These are phyloP conservation scores for Drosophila neocordata DNA, from an alignment of 1,140 invertebrate species.

Conservation along the genomic window DNA sequence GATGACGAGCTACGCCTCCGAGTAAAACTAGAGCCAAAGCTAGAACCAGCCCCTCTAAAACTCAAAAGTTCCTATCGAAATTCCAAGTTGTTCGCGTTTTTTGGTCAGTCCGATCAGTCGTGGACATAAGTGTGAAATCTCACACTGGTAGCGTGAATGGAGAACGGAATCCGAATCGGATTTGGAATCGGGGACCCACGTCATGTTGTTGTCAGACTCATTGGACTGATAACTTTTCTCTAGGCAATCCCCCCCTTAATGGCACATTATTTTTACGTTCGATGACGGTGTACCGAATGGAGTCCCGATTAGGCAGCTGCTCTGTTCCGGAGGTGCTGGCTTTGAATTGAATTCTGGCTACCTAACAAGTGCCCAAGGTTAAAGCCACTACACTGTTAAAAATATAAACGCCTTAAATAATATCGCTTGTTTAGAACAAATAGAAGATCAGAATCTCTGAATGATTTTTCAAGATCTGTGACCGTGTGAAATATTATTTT, in stretches of 20 bases:
- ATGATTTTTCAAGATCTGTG: too few species aligned
- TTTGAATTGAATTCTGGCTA: conserved; percentile 23
- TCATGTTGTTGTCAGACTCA: conserved; percentile 44
- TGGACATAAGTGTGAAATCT: conserved; percentile 38
- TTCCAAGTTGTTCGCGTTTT: neutral
- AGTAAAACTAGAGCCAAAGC: conserved; percentile 43
- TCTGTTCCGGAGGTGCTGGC: conserved; percentile 1
- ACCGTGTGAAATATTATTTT: too few species aligned
- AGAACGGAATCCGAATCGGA: conserved; percentile 28
- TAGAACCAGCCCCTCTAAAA: conserved; percentile 56
- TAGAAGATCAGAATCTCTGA: too few species aligned
- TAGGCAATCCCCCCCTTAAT: conserved; percentile 77
- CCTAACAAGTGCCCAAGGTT: neutral
- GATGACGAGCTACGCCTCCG: conserved; percentile 48
- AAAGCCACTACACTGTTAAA: neutral
- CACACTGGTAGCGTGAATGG: conserved; percentile 21
- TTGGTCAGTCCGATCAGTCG: conserved; percentile 53
- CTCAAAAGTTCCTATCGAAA: neutral
- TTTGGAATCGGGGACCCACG: conserved; percentile 46
- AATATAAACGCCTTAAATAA: neutral
- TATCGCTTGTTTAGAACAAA: too few species aligned
- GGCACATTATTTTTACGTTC: conserved; percentile 67
- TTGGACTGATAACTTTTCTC: conserved; percentile 70
- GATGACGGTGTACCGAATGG: conserved; percentile 71
- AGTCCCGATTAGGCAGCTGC: conserved; percentile 2